These are phyloP conservation scores for Epinotia ramella DNA, from an alignment of 2,888 invertebrate species.

Conservation along the genomic window DNA sequence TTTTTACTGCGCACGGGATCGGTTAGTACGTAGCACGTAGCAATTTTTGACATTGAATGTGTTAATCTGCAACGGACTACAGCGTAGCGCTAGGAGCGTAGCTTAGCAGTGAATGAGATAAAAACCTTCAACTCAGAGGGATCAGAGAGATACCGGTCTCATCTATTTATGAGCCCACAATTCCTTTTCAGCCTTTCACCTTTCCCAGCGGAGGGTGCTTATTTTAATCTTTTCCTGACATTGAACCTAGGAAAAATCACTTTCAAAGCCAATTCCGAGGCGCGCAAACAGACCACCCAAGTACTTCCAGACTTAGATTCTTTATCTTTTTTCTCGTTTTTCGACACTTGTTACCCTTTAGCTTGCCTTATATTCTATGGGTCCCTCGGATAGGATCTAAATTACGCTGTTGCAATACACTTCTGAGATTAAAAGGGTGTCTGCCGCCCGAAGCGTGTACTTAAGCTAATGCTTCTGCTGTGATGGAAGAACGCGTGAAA, in stretches of 20 bases:
- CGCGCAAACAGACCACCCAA: conserved; percentile 35
- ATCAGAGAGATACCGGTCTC: neutral
- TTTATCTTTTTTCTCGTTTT: conserved; percentile 65
- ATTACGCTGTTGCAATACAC: conserved; percentile 78
- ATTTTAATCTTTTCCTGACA: conserved; percentile 28
- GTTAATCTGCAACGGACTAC: no score
- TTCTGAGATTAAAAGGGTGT: conserved; percentile 82
- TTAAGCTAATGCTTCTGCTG: conserved; percentile 49
- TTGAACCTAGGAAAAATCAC: conserved; percentile 48
- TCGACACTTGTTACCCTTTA: conserved; percentile 70
- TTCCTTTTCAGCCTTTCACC: conserved; percentile 13
- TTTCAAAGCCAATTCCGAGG: conserved; percentile 47
- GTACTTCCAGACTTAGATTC: conserved; percentile 62
- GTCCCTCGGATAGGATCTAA: conserved; percentile 78
- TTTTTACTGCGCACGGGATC: no score
- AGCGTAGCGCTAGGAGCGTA: no score
- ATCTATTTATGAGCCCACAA: conserved; percentile 22
- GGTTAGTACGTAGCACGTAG: no score
- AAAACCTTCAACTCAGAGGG: neutral
- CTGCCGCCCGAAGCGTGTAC: conserved; percentile 70
- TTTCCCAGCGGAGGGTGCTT: conserved; percentile 19
- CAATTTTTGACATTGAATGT: no score
- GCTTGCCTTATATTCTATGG: conserved; percentile 71
- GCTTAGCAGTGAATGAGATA: neutral
- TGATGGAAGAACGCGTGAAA: conserved; percentile 29